Percentiles rank a stretch among this genome's conserved stretches.
These are phyloP conservation scores for Aptenodytes patagonicus DNA, from an alignment of 2,113 vertebrate species.

Conservation along the genomic window DNA sequence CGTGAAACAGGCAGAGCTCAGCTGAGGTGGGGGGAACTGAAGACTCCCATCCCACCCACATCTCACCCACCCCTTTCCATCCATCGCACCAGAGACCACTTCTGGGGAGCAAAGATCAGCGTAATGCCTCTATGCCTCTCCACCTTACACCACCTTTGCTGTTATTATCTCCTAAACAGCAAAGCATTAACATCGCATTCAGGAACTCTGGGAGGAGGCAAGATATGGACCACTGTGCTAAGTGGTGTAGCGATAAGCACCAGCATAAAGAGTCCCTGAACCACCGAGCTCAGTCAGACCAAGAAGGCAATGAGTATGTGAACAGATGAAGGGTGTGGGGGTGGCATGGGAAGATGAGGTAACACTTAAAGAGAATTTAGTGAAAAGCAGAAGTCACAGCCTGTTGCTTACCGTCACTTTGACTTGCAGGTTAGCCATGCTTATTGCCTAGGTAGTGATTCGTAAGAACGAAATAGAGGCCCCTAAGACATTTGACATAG, in stretches of 20 bases:
- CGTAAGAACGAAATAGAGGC: background rate
- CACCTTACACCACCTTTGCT: background rate
- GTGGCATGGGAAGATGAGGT: background rate
- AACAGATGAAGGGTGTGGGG: background rate
- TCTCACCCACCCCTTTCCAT: background rate
- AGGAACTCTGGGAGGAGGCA: background rate
- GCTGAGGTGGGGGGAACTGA: background rate
- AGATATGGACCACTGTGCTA: background rate
- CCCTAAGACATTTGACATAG: background rate
- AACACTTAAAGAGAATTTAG: background rate
- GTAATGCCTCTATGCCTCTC: background rate
- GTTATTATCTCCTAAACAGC: background rate
- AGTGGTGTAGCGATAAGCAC: background rate
- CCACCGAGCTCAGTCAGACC: background rate
- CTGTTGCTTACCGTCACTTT: background rate
- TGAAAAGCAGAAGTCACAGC: background rate
- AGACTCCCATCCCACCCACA: background rate
- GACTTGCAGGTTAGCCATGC: background rate
- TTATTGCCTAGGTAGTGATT: background rate
- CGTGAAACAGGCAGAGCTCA: background rate
- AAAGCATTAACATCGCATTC: background rate
- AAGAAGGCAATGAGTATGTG: background rate
- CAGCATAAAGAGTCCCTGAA: background rate
- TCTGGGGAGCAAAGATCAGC: background rate
- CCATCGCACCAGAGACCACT: background rate